Base-by-base conservation (phyloP, 1,140 invertebrate genomes). In the Agrypnia vestita region DNA sequence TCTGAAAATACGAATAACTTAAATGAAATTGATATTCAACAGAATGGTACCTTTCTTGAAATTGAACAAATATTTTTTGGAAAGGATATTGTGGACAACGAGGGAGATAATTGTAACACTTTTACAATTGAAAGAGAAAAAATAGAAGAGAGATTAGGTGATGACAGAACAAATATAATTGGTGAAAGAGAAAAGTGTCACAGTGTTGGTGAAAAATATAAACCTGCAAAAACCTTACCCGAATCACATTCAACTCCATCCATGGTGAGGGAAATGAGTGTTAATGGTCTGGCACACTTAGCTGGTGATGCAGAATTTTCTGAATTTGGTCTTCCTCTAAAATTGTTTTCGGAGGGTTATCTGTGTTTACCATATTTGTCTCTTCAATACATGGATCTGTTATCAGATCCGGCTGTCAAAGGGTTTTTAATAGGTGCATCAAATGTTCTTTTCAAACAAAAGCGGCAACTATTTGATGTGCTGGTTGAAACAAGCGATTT, bases 391-490 rank as follows among this genome's bases (percentile, higher is more conserved):
- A 93, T 99, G 89, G 98, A 99, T 90, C 89, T 98, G 56, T 88
- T 99, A 35, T 93, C 93, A 76, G 97, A 99, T 87, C 90, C 94
- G 1, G 96, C 95, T 85, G 95, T 99, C 8, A 90, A 96, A 81
- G 96, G 97, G 62, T 99, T 98, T 88, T 90, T 99, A 49, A 95
- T 99, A 80, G 98, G 98, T 64, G 98, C 98, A 9, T 99, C 98
- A 49, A 99, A 99, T 92, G 94, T 98, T 15, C 90, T 99, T 8
- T 99, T 99, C 85, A 97, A 97, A 87, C 97, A 99, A 85, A 98
- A 98, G 85, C 93, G 94, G 78, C 95, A 98, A 85, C 87, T 98
- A 6, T 95, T 97, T 84, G 98, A 99, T 90, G 95, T 97, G 44
- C 89, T 99, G 69, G 92, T 99, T 11, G 97, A 98, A 89, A 94